Evolutionary conservation across 2,113 vertebrate species (phyloP), one percentile per base, ranked within the genome.

Genomic region (Cynopterus brachyotis): DNA sequence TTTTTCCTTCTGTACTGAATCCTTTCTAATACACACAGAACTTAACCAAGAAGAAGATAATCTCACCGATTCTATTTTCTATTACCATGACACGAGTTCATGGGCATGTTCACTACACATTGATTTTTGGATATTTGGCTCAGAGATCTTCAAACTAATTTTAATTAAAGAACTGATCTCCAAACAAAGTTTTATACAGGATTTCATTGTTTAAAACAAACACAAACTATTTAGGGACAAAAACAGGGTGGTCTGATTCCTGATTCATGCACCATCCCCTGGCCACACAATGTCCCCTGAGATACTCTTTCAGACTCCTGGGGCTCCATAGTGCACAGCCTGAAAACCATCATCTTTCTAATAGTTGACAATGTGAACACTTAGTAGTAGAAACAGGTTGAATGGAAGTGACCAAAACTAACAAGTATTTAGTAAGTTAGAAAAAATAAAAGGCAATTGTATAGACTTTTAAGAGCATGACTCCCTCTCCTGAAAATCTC

Each of bases 371-470:
- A 2, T 73, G 7, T 32, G n/a, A 85, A 89, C 30, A 64, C 30
- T 53, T 82, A 40, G 10, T 9, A 64, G 8, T 45, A 66, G 32
- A 30, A 87, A 53, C 8, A 47, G 20, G 6, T 22, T 92, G 87
- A 95, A 42, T 7, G 22, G 42, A 89, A 66, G 24, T 94, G 42
- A 76, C 37, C 3, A 59, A 64, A 92, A 72, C 24, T 87, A 22
- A 86, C 32, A 66, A 55, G 88, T 94, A 92, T 82, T 89, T 50
- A 45, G 64, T 82, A 85, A 91, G 12, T 78, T 73, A 89, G 53
- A 84, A 66, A 91, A 89, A 83, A 64, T 37, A 81, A 85, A 83
- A 81, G 20, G 22, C 60, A 95, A 83, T 1, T 4, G 16, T 53
- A 79, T 3, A 85, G 37, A 22, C 47, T 64, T 94, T 76, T 42